A percentile compares a stretch with the other conserved stretches of the same genome.
These are phyloP conservation scores for Chromis chromis DNA, from an alignment of 2,797 vertebrate species.

Conservation along the genomic window DNA sequence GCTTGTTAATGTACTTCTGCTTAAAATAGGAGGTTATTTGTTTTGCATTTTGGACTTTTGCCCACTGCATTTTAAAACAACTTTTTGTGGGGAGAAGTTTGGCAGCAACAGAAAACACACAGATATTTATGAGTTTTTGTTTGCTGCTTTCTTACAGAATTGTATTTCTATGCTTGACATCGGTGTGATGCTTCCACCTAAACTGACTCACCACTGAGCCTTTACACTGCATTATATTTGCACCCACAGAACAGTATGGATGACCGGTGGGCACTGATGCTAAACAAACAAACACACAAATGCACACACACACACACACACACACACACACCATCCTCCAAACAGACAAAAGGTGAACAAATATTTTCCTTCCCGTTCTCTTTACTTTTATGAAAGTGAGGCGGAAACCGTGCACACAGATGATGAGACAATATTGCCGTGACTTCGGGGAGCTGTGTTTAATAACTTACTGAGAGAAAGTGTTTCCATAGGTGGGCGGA, in stretches of 20 bases:
- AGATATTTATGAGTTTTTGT: neutral
- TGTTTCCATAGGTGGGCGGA: constrained; percentile 54
- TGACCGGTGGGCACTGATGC: constrained; percentile 14
- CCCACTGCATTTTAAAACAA: constrained; percentile 1
- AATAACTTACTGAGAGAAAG: constrained; percentile 63
- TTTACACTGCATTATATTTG: constrained; percentile 13
- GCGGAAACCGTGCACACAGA: constrained; percentile 42
- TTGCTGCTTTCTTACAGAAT: constrained; percentile 6
- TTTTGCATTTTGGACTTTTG: constrained; percentile 9
- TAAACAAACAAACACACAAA: constrained; percentile 5
- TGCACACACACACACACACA: neutral
- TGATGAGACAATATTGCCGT: constrained; percentile 62
- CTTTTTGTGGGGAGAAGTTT: neutral
- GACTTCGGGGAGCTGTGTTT: constrained; percentile 66
- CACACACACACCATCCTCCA: neutral
- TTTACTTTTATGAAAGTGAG: constrained; percentile 64
- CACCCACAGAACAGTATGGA: constrained; percentile 20
- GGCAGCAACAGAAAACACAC: neutral
- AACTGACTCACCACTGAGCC: constrained; percentile 13
- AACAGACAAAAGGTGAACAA: constrained; percentile 41
- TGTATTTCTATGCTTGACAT: constrained; percentile 7
- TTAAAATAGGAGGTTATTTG: constrained; percentile 25
- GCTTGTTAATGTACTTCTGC: constrained; percentile 41
- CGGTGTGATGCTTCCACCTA: neutral
- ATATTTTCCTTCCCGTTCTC: constrained; percentile 49